These are phyloP conservation scores for Bombyx huttoni DNA, from an alignment of 2,888 invertebrate genomes.

Conservation along the genomic window DNA sequence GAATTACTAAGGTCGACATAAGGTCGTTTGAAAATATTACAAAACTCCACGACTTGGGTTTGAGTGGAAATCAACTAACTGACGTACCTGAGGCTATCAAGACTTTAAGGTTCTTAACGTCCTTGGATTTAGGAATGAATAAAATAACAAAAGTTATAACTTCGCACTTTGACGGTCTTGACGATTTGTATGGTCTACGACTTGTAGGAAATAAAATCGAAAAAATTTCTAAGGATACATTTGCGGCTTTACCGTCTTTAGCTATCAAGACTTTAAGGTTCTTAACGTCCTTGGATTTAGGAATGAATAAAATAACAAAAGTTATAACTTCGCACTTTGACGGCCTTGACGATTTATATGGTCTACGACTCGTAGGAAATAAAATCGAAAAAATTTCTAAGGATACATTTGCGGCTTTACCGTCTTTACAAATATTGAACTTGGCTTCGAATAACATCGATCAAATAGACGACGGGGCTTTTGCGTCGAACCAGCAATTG, in stretches of 20 bases:
- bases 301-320: constrained; percentile 83
- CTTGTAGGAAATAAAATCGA: constrained; percentile 85
- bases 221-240: constrained; percentile 82
- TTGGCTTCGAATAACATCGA: constrained; percentile 84
- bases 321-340: constrained; percentile 81
- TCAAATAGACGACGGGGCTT: constrained; percentile 83
- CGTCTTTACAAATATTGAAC: constrained; percentile 83
- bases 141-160: constrained; percentile 79
- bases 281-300: constrained; percentile 84
- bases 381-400: constrained; percentile 82
- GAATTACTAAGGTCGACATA: constrained; percentile 77
- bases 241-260: too few relatives aligned
- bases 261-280: constrained; percentile 79
- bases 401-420: constrained; percentile 80
- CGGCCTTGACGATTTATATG: constrained; percentile 81
- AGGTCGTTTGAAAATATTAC: constrained; percentile 84
- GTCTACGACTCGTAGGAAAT: constrained; percentile 85
- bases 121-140: constrained; percentile 87
- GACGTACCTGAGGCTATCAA: constrained; percentile 80
- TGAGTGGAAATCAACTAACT: constrained; percentile 81
- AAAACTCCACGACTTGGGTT: constrained; percentile 81
- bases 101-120: constrained; percentile 78
- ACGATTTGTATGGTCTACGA: constrained; percentile 81
- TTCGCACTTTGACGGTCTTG: constrained; percentile 80
- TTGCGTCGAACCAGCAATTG: constrained; percentile 80